phyloP scores from a whole-genome alignment of 37 sponge, comb jelly and placozoan species.

The Spongilla lacustris region DNA sequence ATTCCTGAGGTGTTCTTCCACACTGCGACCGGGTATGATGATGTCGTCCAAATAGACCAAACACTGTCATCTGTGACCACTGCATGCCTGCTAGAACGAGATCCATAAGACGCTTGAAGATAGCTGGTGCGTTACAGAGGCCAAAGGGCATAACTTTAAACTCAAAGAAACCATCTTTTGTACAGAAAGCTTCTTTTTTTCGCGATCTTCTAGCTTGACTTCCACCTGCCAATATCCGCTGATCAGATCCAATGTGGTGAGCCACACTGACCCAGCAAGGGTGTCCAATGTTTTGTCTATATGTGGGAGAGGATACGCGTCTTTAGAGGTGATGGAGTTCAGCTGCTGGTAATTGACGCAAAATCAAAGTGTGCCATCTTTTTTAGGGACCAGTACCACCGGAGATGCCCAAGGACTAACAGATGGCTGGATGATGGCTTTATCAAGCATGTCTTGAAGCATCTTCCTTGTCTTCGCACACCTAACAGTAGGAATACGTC shows the following conservation, averaged over 20 bases:
- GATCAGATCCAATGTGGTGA: conserved; percentile 29
- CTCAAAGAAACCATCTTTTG: conserved; percentile 16
- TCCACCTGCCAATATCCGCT: conserved; percentile 22
- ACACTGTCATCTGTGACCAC: conserved; percentile 3
- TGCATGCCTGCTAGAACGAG: conserved; percentile 8
- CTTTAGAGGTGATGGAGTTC: conserved; percentile 17
- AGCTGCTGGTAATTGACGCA: conserved; percentile 30
- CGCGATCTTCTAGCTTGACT: conserved; percentile 4
- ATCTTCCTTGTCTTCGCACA: conserved; percentile 6
- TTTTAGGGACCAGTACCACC: not conserved
- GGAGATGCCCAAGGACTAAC: conserved; percentile 27
- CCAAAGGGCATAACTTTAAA: conserved; percentile 32
- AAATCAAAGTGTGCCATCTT: conserved; percentile 14
- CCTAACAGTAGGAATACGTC: conserved; percentile 4
- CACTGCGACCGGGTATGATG: conserved; percentile 17
- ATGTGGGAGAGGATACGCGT: conserved; percentile 31
- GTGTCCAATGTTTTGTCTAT: conserved; percentile 16
- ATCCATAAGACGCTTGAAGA: conserved; percentile 39
- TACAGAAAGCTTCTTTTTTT: conserved; percentile 21
- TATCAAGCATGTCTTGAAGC: conserved; percentile 10
- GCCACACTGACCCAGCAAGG: conserved; percentile 21
- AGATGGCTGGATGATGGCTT: conserved; percentile 24
- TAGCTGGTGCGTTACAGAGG: conserved; percentile 34
- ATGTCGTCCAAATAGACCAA: conserved; percentile 28
- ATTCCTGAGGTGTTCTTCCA: conserved; percentile 11